These are phyloP conservation scores for Atherinomorus stipes DNA, from an alignment of 2,113 vertebrate species.

Conservation along the genomic window DNA sequence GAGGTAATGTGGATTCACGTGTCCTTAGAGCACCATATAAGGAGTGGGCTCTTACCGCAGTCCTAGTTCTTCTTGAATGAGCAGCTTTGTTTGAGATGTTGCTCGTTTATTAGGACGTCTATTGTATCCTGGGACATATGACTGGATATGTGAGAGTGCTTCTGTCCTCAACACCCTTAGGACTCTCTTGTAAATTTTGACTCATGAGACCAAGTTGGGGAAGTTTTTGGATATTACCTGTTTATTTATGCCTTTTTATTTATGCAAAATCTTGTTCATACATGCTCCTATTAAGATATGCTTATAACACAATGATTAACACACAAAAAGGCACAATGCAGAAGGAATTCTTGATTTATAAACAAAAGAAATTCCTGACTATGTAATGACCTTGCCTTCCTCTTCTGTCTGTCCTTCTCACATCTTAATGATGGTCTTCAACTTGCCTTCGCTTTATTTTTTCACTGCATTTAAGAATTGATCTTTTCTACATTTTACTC, in stretches of 20 bases:
- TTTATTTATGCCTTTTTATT: background rate
- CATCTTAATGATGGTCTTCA: background rate
- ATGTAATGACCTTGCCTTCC: conserved; percentile 14
- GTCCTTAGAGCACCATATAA: conserved; percentile 26
- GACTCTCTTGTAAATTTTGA: conserved; percentile 8
- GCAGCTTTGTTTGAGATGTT: conserved; percentile 61
- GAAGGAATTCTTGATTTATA: conserved; percentile 1
- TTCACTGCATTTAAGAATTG: background rate
- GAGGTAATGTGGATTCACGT: conserved; percentile 44
- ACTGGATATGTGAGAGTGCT: conserved; percentile 39
- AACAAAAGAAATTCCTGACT: conserved; percentile 9
- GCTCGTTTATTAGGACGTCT: conserved; percentile 33
- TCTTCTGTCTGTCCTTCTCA: background rate
- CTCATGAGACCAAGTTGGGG: background rate
- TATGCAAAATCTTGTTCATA: background rate
- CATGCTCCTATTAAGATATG: background rate
- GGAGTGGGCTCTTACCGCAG: conserved; percentile 7
- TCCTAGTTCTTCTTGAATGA: conserved; percentile 58
- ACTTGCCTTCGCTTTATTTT: background rate
- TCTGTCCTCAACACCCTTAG: conserved; percentile 23
- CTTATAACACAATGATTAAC: background rate
- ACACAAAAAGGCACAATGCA: background rate
- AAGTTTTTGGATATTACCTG: background rate
- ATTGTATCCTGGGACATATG: conserved; percentile 60
- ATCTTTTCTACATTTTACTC: background rate